phyloP scores from a whole-genome alignment of 2,888 invertebrate genomes.

The Eupithecia inturbata region DNA sequence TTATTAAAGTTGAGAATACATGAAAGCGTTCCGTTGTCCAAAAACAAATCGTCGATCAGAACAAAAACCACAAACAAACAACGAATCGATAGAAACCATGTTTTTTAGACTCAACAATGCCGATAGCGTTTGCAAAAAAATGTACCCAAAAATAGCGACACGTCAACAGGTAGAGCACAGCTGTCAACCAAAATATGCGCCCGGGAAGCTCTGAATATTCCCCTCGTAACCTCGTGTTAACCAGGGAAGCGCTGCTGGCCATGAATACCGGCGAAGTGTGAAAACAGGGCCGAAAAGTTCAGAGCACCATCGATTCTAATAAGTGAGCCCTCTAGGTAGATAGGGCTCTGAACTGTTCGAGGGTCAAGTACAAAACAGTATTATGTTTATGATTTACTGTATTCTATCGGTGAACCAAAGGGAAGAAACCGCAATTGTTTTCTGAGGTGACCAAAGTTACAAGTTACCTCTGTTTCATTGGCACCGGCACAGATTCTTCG shows the following conservation, averaged over 20 bases:
- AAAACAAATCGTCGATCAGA: background rate
- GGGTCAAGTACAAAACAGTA: background rate
- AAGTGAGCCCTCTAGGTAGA: background rate
- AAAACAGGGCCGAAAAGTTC: constrained; percentile 20
- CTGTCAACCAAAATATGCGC: constrained; percentile 35
- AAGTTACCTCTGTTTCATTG: background rate
- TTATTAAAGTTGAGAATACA: too few species aligned
- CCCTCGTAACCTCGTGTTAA: constrained; percentile 26
- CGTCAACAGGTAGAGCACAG: constrained; percentile 35
- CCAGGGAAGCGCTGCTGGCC: constrained; percentile 22
- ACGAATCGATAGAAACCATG: background rate
- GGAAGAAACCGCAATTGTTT: background rate
- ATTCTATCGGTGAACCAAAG: background rate
- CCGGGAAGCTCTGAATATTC: constrained; percentile 27
- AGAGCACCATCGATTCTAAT: background rate
- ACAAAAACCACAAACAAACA: constrained; percentile 7
- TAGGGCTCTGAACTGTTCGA: background rate
- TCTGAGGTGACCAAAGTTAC: background rate
- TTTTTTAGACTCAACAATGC: constrained; percentile 7
- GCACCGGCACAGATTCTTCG: background rate
- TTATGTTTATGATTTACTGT: background rate
- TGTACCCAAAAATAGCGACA: constrained; percentile 23
- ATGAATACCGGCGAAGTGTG: constrained; percentile 32
- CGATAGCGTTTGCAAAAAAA: constrained; percentile 10
- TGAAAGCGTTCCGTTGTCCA: background rate